A percentile compares a stretch with the other conserved stretches of the same genome.
Conservation (phyloP, 2,888 invertebrate genomes). For the Pollenia griseotomentosa region DNA sequence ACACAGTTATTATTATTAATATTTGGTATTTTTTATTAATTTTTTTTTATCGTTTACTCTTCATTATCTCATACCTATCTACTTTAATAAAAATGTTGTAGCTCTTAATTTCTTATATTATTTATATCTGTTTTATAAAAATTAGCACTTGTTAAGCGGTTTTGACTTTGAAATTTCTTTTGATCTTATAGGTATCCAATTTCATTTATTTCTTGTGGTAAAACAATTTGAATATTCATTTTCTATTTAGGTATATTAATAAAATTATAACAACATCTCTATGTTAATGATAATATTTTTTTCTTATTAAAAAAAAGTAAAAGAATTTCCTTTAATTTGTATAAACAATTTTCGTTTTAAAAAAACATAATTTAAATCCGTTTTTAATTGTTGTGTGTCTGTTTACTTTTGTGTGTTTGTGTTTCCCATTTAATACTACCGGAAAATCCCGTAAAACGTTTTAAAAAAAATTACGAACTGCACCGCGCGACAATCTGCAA, state of each 20-base stretch:
- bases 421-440: constrained; percentile 3
- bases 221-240: neutral
- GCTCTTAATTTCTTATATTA: constrained; percentile 10
- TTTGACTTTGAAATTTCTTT: constrained; percentile 45
- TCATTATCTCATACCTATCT: constrained; percentile 53
- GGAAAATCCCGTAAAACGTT: constrained; percentile 7
- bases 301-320: too few relatives aligned
- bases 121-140: constrained; percentile 23
- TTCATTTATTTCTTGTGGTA: constrained; percentile 26
- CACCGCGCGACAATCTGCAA: constrained; percentile 65
- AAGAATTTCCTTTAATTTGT: too few relatives aligned
- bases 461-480: constrained; percentile 15
- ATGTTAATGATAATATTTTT: neutral
- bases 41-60: constrained; percentile 57
- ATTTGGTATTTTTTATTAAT: constrained; percentile 23
- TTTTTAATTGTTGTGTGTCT: constrained; percentile 18
- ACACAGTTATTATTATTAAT: constrained; percentile 37
- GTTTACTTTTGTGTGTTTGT: constrained; percentile 22
- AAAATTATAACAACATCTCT: neutral
- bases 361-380: neutral
- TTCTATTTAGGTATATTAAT: too few relatives aligned
- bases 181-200: constrained; percentile 60
- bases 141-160: constrained; percentile 68
- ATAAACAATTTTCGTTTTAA: neutral
- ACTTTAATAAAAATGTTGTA: constrained; percentile 13